Percentiles rank a stretch among this genome's conserved stretches.
These are phyloP conservation scores for Ceratothoa steindachneri DNA, from an alignment of 2,888 invertebrate genomes.

Conservation along the genomic window DNA sequence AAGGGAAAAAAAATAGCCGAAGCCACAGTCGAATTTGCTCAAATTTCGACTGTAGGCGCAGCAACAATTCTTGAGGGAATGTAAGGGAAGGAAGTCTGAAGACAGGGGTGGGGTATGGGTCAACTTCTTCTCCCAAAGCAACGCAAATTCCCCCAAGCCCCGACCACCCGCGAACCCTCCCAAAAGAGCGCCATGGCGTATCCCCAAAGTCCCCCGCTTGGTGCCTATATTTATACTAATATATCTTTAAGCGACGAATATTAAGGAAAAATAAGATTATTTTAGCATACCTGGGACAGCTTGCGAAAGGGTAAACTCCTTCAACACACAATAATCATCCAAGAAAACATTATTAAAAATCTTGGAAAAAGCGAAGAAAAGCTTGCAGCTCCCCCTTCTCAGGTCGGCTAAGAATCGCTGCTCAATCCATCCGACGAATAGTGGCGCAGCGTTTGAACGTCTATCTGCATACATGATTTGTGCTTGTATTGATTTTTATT, in stretches of 20 bases:
- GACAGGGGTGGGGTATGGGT: constrained; percentile 13
- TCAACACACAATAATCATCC: neutral
- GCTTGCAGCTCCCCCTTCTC: neutral
- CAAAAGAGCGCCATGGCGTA: neutral
- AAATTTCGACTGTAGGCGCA: neutral
- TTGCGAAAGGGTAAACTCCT: neutral
- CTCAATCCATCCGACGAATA: neutral
- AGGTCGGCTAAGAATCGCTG: neutral
- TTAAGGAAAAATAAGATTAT: neutral
- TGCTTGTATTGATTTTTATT: neutral
- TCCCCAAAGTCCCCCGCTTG: constrained; percentile 6
- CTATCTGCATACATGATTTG: neutral
- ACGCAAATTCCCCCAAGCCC: constrained; percentile 8
- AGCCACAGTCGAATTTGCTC: neutral
- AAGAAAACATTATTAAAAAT: neutral
- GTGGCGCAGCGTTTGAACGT: neutral
- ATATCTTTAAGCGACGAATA: neutral
- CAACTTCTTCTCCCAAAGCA: constrained; percentile 15
- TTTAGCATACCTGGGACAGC: neutral
- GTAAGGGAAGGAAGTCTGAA: constrained; percentile 13
- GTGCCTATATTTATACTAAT: neutral
- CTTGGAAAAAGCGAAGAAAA: neutral
- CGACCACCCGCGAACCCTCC: constrained; percentile 9
- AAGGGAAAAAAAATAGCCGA: no score
- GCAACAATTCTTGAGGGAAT: constrained; percentile 7